Evolutionary conservation across 37 sponge, comb jelly and placozoan genomes (phyloP), one percentile per base, ranked within the genome.

Genomic region (Theonella swinhoei): DNA sequence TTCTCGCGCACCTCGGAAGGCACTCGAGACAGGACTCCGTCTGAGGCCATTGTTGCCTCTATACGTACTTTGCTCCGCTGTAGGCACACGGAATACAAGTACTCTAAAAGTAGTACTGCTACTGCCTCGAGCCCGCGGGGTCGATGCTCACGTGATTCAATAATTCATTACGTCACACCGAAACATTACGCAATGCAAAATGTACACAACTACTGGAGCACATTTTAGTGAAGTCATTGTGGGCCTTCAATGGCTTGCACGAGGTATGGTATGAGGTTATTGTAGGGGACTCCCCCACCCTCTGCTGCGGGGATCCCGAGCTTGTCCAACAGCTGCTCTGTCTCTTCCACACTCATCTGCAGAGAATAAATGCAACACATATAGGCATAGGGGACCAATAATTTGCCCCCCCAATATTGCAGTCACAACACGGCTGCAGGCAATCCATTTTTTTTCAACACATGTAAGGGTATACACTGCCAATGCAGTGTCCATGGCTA

Each of bases 1-100:
- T 77, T 88, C 41, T 88, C 74, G 47, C 58, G 75, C 60, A 93
- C 86, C 25, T 77, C 87, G 0, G 83, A 71, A 30, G 93, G 93
- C 1, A 93, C 60, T 4, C 82, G 68, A 22, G 72, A 33, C 69
- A 5, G 69, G 64, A n/a, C n/a, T n/a, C n/a, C n/a, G 54, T 47
- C 54, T 14, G 54, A 7, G 11, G 54, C 54, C 54, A 47, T 47
- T n/a, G n/a, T n/a, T n/a, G n/a, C n/a, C n/a, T n/a, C n/a, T n/a
- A n/a, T n/a, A n/a, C n/a, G n/a, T n/a, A n/a, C n/a, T n/a, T n/a
- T n/a, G n/a, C n/a, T n/a, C n/a, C n/a, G n/a, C n/a, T n/a, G n/a
- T n/a, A n/a, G n/a, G n/a, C n/a, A n/a, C n/a, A n/a, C n/a, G n/a
- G n/a, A n/a, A n/a, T n/a, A n/a, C n/a, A n/a, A n/a, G n/a, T n/a